phyloP scores from a whole-genome alignment of 1,140 invertebrate genomes.

The Bombyx mandarina region DNA sequence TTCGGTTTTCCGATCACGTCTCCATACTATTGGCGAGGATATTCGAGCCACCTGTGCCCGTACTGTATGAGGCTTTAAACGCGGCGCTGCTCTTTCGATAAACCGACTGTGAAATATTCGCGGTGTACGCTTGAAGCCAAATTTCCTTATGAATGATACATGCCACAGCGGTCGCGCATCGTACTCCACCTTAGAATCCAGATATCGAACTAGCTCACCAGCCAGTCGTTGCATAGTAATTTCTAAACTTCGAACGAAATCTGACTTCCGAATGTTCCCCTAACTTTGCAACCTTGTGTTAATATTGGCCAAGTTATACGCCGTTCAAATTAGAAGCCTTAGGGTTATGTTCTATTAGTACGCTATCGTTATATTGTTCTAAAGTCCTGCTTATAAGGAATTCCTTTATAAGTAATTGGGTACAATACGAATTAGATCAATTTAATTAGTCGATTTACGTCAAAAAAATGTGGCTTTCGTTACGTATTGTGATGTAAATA shows the following conservation, averaged over 20 bases:
- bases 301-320: conserved; percentile 9
- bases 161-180: conserved; percentile 34
- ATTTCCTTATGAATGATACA: conserved; percentile 68
- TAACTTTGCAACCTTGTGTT: conserved; percentile 11
- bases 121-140: conserved; percentile 46
- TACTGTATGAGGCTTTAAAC: conserved; percentile 67
- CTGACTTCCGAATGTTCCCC: background rate
- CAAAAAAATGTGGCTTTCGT: no score
- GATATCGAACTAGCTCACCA: conserved; percentile 23
- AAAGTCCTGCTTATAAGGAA: no score
- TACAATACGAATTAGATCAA: no score
- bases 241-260: conserved; percentile 12
- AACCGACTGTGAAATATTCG: conserved; percentile 67
- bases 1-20: conserved; percentile 66
- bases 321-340: background rate
- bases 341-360: no score
- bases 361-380: no score
- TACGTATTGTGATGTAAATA: no score
- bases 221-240: conserved; percentile 39
- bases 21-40: conserved; percentile 65
- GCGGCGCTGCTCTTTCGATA: conserved; percentile 60
- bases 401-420: no score
- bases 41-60: conserved; percentile 65
- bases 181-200: conserved; percentile 28
- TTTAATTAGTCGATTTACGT: no score